A percentile compares a stretch with the other conserved stretches of the same genome.
Evolutionary conservation across 2,888 invertebrate species (phyloP).

Genomic region (Morpho deidamia): DNA sequence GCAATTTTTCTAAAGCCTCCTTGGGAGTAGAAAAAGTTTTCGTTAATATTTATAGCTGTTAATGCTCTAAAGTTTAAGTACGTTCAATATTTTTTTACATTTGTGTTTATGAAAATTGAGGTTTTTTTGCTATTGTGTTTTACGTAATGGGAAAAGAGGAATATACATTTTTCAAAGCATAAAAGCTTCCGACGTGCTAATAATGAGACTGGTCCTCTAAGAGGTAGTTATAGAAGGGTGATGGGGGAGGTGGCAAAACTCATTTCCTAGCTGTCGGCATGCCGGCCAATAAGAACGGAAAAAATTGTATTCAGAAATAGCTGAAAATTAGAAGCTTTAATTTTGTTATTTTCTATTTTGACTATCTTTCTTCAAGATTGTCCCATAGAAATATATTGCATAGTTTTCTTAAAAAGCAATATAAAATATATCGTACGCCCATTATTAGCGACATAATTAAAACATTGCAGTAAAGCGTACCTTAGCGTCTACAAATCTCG

Average conservation of each 20-base stretch:
- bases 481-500: no score
- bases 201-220: slow-evolving; percentile 54
- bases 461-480: no score
- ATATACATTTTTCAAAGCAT: slow-evolving; percentile 21
- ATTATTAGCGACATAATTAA: no score
- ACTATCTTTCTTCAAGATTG: no score
- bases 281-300: slow-evolving; percentile 63
- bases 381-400: no score
- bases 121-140: slow-evolving; percentile 6
- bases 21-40: background rate
- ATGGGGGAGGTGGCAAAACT: slow-evolving; percentile 45
- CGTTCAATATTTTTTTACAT: background rate
- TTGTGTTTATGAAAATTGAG: background rate
- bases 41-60: slow-evolving; percentile 2
- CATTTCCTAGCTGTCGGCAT: slow-evolving; percentile 66
- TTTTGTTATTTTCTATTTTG: slow-evolving; percentile 42
- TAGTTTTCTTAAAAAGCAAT: no score
- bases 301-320: slow-evolving; percentile 56
- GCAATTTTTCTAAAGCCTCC: slow-evolving; percentile 29
- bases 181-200: slow-evolving; percentile 42
- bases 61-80: slow-evolving; percentile 3
- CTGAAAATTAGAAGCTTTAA: slow-evolving; percentile 48
- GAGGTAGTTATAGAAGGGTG: slow-evolving; percentile 24
- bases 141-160: slow-evolving; percentile 11
- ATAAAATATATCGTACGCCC: no score